A percentile compares a stretch with the other conserved stretches of the same genome.
Evolutionary conservation across 1,140 invertebrate genomes (phyloP).

Genomic region (Drosophila kepulauana): DNA sequence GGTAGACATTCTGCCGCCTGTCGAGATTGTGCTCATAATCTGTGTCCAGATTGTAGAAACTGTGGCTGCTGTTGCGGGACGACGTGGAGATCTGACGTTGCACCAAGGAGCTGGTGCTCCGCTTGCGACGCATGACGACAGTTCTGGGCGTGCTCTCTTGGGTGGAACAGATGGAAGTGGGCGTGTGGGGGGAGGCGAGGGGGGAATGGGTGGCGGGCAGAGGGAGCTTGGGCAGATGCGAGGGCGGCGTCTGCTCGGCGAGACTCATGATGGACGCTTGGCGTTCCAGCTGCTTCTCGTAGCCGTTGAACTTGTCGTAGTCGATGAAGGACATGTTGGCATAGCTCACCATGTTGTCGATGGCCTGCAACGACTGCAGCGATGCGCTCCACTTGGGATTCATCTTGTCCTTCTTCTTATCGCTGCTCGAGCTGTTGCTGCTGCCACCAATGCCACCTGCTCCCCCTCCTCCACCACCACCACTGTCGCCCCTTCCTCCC

Average conservation of each 20-base stretch:
- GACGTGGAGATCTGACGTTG: conserved; percentile 43
- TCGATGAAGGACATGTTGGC: conserved; percentile 84
- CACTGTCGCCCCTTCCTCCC: conserved; percentile 11
- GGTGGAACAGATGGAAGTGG: conserved; percentile 32
- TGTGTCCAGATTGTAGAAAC: conserved; percentile 68
- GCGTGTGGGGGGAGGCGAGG: conserved; percentile 42
- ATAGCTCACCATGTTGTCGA: conserved; percentile 85
- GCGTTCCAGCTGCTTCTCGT: conserved; percentile 80
- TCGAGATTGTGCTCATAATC: conserved; percentile 79
- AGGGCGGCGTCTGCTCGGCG: conserved; percentile 49
- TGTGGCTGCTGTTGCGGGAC: conserved; percentile 54
- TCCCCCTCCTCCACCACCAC: conserved; percentile 19
- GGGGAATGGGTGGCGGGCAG: conserved; percentile 43
- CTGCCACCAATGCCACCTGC: conserved; percentile 5
- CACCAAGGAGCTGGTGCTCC: conserved; percentile 48
- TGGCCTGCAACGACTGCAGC: conserved; percentile 80
- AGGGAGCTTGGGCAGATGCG: conserved; percentile 36
- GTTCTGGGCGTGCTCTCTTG: conserved; percentile 49
- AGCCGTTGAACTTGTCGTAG: conserved; percentile 84
- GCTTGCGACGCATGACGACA: conserved; percentile 62
- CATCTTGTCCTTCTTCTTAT: conserved; percentile 77
- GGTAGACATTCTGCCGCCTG: conserved; percentile 74
- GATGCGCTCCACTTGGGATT: conserved; percentile 84
- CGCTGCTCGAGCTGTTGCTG: conserved; percentile 20
- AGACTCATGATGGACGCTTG: conserved; percentile 76